phyloP scores from a whole-genome alignment of 2,113 vertebrate species.

The Eudyptes chrysolophus region DNA sequence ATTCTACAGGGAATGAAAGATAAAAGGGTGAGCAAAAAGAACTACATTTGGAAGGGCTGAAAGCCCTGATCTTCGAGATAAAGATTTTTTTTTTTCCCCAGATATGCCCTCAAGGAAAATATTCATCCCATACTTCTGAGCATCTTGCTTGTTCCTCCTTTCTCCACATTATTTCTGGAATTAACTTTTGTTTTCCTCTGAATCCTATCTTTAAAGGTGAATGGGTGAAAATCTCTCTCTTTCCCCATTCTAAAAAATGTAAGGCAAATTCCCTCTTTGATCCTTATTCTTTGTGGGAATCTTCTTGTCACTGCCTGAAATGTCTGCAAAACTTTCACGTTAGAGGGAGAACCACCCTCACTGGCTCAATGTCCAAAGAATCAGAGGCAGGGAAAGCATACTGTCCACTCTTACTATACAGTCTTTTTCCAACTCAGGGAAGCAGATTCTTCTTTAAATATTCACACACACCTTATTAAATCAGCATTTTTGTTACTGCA shows the following conservation, averaged over 20 bases:
- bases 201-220: not conserved
- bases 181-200: not conserved
- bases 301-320: not conserved
- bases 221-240: not conserved
- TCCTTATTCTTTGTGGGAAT: not conserved
- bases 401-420: not conserved
- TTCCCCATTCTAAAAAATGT: not conserved
- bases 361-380: not conserved
- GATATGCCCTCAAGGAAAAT: not conserved
- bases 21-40: not conserved
- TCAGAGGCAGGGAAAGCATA: not conserved
- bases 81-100: not conserved
- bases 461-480: not conserved
- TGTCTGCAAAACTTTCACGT: not conserved
- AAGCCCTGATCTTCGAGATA: not conserved
- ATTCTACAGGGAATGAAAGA: not conserved
- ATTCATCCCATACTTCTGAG: not conserved
- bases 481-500: not conserved
- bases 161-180: not conserved
- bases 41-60: not conserved
- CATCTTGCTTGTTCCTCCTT: not conserved
- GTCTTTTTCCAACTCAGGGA: not conserved
- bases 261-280: not conserved
- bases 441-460: not conserved
- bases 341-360: not conserved